Conservation (phyloP, 2,888 invertebrate genomes). For the Spatulosminthurus flaviceps region DNA sequence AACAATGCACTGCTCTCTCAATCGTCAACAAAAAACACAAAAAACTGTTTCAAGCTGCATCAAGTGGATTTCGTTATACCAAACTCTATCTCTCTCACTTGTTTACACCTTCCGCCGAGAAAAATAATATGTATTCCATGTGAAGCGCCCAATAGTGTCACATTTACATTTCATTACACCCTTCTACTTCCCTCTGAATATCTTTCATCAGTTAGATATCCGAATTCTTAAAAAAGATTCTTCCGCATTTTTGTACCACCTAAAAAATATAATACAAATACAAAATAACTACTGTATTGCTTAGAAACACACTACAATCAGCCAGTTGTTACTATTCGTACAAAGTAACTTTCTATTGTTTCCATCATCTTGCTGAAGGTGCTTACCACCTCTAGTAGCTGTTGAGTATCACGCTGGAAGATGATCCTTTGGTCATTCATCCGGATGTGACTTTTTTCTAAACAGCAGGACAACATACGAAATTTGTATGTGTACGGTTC, state of each 20-base stretch:
- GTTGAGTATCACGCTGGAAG: slow-evolving; percentile 25
- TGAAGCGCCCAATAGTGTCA: not conserved
- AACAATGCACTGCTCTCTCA: slow-evolving; percentile 1
- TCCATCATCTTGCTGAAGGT: not conserved
- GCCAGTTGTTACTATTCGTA: not conserved
- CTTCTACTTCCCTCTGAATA: no score
- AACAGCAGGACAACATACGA: slow-evolving; percentile 24
- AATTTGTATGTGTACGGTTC: slow-evolving; percentile 31
- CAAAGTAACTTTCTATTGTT: not conserved
- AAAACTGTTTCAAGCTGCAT: not conserved
- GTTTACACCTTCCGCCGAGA: not conserved
- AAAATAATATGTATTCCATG: not conserved
- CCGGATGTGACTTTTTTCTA: slow-evolving; percentile 37
- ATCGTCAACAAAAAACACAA: slow-evolving; percentile 3
- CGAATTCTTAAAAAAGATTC: no score
- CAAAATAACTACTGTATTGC: not conserved
- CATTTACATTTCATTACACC: not conserved
- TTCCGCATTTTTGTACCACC: no score
- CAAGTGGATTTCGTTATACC: not conserved
- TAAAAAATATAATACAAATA: no score
- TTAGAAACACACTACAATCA: not conserved
- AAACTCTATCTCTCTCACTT: no score
- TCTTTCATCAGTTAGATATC: no score
- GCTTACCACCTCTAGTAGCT: slow-evolving; percentile 14
- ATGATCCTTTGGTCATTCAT: slow-evolving; percentile 36